Evolutionary conservation across 2,888 invertebrate genomes (phyloP).

Genomic region (Pantelozetes paolii): DNA sequence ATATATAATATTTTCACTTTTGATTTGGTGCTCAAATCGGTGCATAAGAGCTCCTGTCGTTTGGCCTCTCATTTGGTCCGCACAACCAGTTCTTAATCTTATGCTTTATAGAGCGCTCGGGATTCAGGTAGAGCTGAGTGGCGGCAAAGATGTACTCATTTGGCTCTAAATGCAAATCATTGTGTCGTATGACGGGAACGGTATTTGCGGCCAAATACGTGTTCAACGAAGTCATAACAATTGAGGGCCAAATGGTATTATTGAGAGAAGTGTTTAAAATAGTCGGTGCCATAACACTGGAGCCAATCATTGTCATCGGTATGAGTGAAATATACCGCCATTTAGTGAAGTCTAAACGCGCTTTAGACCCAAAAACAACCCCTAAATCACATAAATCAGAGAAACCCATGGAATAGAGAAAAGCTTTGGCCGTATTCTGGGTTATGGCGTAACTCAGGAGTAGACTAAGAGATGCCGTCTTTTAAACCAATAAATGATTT

Average conservation of each 20-base stretch:
- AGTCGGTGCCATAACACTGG: constrained; percentile 8
- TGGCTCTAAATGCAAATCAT: background rate
- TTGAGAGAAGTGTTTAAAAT: background rate
- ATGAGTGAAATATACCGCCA: background rate
- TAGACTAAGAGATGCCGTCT: constrained; percentile 6
- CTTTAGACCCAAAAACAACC: background rate
- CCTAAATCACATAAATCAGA: background rate
- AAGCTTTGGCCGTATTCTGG: background rate
- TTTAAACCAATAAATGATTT: background rate
- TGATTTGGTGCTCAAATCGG: background rate
- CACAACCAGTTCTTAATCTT: background rate
- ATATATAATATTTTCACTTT: background rate
- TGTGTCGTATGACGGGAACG: background rate
- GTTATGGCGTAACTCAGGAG: constrained; percentile 22
- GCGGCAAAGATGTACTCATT: constrained; percentile 17
- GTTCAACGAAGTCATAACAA: background rate
- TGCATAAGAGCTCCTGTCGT: background rate
- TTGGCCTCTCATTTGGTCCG: background rate
- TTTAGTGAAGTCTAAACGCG: constrained; percentile 3
- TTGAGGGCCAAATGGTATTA: constrained; percentile 18
- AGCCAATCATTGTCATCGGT: background rate
- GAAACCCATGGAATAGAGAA: constrained; percentile 22
- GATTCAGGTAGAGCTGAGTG: constrained; percentile 19
- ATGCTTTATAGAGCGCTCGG: background rate
- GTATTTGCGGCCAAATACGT: constrained; percentile 10